Evolutionary conservation across 92 coral and sea anemone genomes (phyloP).

Genomic region (Palythoa caribaeorum): DNA sequence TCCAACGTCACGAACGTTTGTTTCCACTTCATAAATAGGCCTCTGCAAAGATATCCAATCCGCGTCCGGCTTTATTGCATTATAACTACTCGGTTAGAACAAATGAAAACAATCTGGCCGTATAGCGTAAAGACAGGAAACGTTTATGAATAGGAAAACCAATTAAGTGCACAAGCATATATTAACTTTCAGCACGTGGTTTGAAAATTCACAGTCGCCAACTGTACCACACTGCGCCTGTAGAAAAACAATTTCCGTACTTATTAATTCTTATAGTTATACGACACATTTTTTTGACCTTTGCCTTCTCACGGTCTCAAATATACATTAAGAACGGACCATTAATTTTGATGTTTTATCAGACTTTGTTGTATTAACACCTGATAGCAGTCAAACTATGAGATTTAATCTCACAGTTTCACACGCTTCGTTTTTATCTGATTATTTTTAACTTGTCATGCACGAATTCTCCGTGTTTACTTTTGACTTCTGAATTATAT

Average conservation of each 20-base stretch:
- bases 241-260: neutral
- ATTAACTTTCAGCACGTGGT: constrained; percentile 42
- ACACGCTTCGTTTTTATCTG: neutral
- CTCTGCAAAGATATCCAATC: neutral
- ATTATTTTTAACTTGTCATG: neutral
- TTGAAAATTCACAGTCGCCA: neutral
- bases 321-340: neutral
- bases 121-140: constrained; percentile 26
- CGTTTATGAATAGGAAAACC: neutral
- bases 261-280: constrained; percentile 7
- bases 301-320: constrained; percentile 1
- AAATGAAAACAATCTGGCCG: constrained; percentile 19
- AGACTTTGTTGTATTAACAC: neutral
- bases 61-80: neutral
- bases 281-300: neutral
- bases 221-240: neutral
- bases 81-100: constrained; percentile 33
- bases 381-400: constrained; percentile 6
- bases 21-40: neutral
- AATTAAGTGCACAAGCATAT: constrained; percentile 17
- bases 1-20: neutral
- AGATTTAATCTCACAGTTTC: constrained; percentile 15
- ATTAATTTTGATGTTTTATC: constrained; percentile 2
- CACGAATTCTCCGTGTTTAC: neutral
- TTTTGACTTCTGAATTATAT: neutral